A percentile compares a stretch with the other conserved stretches of the same genome.
phyloP scores from a whole-genome alignment of 2,888 invertebrate species.

The Plagodis pulveraria region DNA sequence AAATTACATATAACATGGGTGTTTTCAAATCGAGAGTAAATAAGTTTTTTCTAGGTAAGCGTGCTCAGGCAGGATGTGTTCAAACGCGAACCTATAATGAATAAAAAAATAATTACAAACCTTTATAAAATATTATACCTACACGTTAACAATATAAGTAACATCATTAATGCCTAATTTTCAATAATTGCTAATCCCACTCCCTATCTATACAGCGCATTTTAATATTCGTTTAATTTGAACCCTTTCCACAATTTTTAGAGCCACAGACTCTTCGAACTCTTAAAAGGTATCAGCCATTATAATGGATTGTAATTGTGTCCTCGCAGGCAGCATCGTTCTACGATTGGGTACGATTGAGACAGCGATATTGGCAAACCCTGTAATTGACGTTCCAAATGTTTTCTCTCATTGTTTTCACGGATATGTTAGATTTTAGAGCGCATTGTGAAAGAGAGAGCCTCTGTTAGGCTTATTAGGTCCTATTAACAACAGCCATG shows the following conservation, averaged over 20 bases:
- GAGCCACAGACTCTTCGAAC: conserved; percentile 44
- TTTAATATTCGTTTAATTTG: neutral
- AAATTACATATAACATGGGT: no score
- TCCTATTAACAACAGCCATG: conserved; percentile 20
- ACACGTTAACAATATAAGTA: no score
- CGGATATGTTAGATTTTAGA: conserved; percentile 45
- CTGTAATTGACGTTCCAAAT: conserved; percentile 73
- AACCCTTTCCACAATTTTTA: conserved; percentile 21
- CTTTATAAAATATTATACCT: no score
- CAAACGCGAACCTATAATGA: no score
- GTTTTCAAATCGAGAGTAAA: no score
- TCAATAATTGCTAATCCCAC: no score
- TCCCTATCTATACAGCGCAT: neutral
- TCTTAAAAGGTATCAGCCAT: conserved; percentile 72
- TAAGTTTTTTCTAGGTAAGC: no score
- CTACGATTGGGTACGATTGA: conserved; percentile 69
- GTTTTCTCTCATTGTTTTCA: conserved; percentile 52
- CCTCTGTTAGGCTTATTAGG: conserved; percentile 19
- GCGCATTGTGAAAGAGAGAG: conserved; percentile 17
- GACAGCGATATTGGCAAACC: conserved; percentile 68
- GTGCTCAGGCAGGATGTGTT: no score
- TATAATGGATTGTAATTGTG: conserved; percentile 82
- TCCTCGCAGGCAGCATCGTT: conserved; percentile 74
- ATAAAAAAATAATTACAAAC: no score
- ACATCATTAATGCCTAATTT: no score